Evolutionary conservation across 2,888 invertebrate species (phyloP).

Genomic region (Rambutsinella grinnellia): DNA sequence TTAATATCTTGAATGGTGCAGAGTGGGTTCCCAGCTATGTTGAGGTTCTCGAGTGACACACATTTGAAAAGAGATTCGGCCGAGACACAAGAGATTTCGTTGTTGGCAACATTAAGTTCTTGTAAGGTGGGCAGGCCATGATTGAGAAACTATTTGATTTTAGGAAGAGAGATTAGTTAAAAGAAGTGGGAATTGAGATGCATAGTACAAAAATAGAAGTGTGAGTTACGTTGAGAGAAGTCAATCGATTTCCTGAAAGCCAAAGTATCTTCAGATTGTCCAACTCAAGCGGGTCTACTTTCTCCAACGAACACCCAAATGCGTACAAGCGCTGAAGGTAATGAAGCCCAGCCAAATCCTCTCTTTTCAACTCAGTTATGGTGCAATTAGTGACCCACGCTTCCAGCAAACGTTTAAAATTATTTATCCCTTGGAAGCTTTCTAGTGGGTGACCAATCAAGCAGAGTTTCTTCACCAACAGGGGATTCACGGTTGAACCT

Average conservation of each 20-base stretch:
- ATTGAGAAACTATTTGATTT: constrained; percentile 63
- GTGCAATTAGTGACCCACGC: constrained; percentile 63
- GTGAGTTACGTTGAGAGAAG: constrained; percentile 59
- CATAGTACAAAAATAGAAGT: no score
- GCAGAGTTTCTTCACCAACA: constrained; percentile 60
- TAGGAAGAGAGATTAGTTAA: background rate
- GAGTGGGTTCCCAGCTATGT: constrained; percentile 65
- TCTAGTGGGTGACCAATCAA: constrained; percentile 63
- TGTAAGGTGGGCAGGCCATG: constrained; percentile 58
- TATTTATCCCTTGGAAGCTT: constrained; percentile 59
- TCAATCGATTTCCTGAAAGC: constrained; percentile 61
- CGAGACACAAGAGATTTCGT: constrained; percentile 59
- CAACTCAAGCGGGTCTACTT: constrained; percentile 61
- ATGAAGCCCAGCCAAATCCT: constrained; percentile 57
- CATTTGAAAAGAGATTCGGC: constrained; percentile 62
- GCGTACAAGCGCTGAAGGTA: constrained; percentile 60
- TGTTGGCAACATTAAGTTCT: constrained; percentile 63
- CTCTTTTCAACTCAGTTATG: constrained; percentile 57
- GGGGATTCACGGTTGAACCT: constrained; percentile 55
- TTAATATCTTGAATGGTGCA: constrained; percentile 62
- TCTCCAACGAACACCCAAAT: constrained; percentile 59
- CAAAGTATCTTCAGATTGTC: constrained; percentile 59
- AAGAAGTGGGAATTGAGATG: no score
- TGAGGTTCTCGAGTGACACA: constrained; percentile 52
- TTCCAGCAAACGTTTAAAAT: constrained; percentile 60